Percentiles rank a stretch among this genome's conserved stretches.
Evolutionary conservation across 1,140 invertebrate species (phyloP).

Genomic region (Helicorthomorpha holstii): DNA sequence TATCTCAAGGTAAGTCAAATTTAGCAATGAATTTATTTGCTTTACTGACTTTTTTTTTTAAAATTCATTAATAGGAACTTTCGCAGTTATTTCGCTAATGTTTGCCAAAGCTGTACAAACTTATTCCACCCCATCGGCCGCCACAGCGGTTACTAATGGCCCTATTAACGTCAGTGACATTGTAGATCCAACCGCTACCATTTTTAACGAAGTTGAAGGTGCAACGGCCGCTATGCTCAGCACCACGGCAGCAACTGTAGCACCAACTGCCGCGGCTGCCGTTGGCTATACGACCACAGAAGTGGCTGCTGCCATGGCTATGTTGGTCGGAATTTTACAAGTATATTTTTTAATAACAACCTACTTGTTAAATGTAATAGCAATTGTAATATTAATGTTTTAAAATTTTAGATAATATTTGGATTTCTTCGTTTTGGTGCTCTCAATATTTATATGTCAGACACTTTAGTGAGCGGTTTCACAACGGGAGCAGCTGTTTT

Average conservation of each 20-base stretch:
- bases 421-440: slow-evolving; percentile 24
- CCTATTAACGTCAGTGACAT: not conserved
- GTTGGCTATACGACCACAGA: not conserved
- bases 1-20: slow-evolving; percentile 71
- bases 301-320: not conserved
- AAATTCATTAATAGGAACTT: slow-evolving; percentile 39
- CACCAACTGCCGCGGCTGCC: not conserved
- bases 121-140: slow-evolving; percentile 2
- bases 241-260: not conserved
- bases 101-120: slow-evolving; percentile 50
- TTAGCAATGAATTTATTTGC: too few relatives aligned
- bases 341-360: not conserved
- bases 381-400: not conserved
- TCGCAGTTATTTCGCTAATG: slow-evolving; percentile 75
- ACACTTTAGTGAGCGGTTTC: slow-evolving; percentile 29
- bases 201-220: not conserved
- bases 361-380: not conserved
- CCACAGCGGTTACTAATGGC: too few relatives aligned
- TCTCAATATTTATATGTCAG: slow-evolving; percentile 28
- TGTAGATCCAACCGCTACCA: not conserved
- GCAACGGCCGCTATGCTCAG: not conserved
- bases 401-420: slow-evolving; percentile 8
- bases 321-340: not conserved
- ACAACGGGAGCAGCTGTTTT: slow-evolving; percentile 29
- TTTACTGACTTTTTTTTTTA: slow-evolving; percentile 8